These are phyloP conservation scores for Macrophya annulata DNA, from an alignment of 2,888 invertebrate genomes.

Conservation along the genomic window DNA sequence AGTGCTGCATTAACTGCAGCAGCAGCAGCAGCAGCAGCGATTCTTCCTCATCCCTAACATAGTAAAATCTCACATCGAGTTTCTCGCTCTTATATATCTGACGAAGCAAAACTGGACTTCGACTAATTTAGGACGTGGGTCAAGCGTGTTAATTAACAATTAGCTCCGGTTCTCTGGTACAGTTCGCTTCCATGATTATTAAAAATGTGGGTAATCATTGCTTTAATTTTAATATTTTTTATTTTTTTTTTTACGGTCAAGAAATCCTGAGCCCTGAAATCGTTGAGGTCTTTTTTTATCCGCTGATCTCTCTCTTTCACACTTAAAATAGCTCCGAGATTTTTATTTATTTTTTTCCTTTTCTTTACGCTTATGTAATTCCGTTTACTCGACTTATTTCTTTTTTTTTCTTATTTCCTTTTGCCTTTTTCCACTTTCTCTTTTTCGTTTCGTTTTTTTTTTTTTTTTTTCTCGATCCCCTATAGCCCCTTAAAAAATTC, in stretches of 20 bases:
- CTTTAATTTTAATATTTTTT: background rate
- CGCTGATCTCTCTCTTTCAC: background rate
- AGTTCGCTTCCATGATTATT: background rate
- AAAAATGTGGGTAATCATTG: background rate
- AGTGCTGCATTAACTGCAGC: slow-evolving; percentile 6
- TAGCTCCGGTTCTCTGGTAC: slow-evolving; percentile 6
- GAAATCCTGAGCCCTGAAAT: background rate
- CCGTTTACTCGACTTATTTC: background rate
- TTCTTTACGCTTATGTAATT: background rate
- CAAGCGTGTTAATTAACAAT: slow-evolving; percentile 49
- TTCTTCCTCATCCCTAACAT: slow-evolving; percentile 20
- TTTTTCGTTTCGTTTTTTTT: background rate
- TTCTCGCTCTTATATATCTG: background rate
- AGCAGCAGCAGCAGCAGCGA: background rate
- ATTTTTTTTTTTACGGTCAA: background rate
- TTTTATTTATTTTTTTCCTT: too few species aligned
- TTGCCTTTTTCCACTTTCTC: background rate
- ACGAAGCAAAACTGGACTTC: slow-evolving; percentile 19
- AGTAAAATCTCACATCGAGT: slow-evolving; percentile 1
- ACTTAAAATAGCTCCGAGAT: background rate
- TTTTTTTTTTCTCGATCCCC: background rate
- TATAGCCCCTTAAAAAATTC: background rate
- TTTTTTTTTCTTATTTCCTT: background rate
- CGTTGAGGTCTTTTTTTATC: background rate
- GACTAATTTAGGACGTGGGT: slow-evolving; percentile 29